Base-by-base conservation (phyloP, 2,797 vertebrate genomes). In the Craterocephalus amniculus region DNA sequence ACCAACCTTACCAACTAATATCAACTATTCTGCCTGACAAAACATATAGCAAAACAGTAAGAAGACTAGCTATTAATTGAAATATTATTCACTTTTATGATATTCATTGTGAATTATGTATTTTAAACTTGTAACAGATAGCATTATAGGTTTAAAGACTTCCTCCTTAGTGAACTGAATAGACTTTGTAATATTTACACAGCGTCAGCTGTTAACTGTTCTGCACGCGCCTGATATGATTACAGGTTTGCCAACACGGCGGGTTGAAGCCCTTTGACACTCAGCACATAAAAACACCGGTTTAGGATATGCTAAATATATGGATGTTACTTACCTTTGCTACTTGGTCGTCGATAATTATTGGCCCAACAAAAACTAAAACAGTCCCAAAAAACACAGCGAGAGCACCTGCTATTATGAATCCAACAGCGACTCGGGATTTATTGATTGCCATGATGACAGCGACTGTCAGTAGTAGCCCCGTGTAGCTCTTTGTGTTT, bases 281-380 rank as follows among this genome's bases (percentile, higher is more conserved):
- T 43, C 70, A 29, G 48, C 57, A 48, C 6, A 4, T 6, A 1
- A 3, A 58, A 36, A 49, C n/a, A 64, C 12, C 13, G 24, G 26
- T 58, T 27, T 32, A 2, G 36, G 13, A 49, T 18, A 10, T 6
- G 55, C 51, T 59, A 48, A 7, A n/a, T 0, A 0, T 12, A 35
- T 12, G 13, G 31, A 0, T 4, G 24, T 22, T 1, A 62, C 93
- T 91, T 83, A 95, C 94, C 94, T 95, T 94, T 3, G 87, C 84
- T 18, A 95, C 89, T 48, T 94, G 94, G 8, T 93, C 89, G 48
- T 94, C 83, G 76, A 95, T 90, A 51, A 95, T 76, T 11, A 92
- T 11, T 0, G 94, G 94, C 34, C 93, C 91, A 27, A 94, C 91
- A 51, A 95, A 91, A 0, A 87, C 57, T 0, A 95, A 55, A 2